phyloP scores from a whole-genome alignment of 2,888 invertebrate species.

The Esperia sulphurella region DNA sequence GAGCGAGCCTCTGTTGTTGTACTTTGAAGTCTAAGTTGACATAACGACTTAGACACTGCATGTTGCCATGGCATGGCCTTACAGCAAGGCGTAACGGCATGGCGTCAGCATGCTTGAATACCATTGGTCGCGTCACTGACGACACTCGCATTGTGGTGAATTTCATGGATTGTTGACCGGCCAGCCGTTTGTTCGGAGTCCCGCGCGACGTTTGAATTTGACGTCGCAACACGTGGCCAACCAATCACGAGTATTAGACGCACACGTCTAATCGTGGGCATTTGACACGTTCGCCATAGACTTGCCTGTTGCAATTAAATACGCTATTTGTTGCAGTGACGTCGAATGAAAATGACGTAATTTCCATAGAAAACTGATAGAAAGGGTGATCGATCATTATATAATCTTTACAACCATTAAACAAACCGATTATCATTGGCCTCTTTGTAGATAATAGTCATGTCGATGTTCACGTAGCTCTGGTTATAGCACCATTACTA shows the following conservation, averaged over 20 bases:
- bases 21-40: too few relatives aligned
- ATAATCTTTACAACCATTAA: neutral
- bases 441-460: neutral
- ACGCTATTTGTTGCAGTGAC: constrained; percentile 1
- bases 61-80: too few relatives aligned
- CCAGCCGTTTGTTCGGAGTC: neutral
- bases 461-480: too few relatives aligned
- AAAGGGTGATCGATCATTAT: constrained; percentile 1
- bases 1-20: neutral
- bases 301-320: constrained; percentile 6
- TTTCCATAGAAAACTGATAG: constrained; percentile 7
- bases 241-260: constrained; percentile 1
- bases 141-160: constrained; percentile 21
- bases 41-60: too few relatives aligned
- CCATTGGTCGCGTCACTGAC: constrained; percentile 3
- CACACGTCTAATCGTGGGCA: neutral
- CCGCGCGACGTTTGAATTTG: too few relatives aligned
- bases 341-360: constrained; percentile 6
- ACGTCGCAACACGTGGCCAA: constrained; percentile 2
- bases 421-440: neutral
- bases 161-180: constrained; percentile 34
- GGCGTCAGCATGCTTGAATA: neutral
- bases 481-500: too few relatives aligned
- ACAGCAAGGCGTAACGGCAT: too few relatives aligned
- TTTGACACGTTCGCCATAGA: constrained; percentile 7